phyloP scores from a whole-genome alignment of 2,888 invertebrate genomes.

The Hemistola chrysoprasaria region DNA sequence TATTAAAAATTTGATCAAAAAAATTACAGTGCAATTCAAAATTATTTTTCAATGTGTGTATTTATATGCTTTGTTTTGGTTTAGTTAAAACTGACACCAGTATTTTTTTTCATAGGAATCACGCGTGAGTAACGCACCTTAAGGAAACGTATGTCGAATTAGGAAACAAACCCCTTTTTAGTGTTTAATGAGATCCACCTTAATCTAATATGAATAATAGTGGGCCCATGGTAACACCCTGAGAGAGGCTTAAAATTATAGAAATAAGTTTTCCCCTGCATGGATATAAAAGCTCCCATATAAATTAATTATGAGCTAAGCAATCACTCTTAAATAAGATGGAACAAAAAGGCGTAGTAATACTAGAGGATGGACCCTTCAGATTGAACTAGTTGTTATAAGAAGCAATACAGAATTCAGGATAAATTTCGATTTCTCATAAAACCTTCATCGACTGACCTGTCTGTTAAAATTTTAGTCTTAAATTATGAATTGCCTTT shows the following conservation, averaged over 20 bases:
- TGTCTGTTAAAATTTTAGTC: too few relatives aligned
- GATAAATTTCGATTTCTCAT: too few relatives aligned
- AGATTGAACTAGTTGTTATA: too few relatives aligned
- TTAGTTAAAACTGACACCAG: conserved; percentile 59
- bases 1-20: too few relatives aligned
- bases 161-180: conserved; percentile 61
- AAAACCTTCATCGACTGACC: too few relatives aligned
- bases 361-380: too few relatives aligned
- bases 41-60: conserved; percentile 5
- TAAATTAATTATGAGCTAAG: conserved; percentile 30
- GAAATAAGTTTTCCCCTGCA: conserved; percentile 56
- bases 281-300: conserved; percentile 38
- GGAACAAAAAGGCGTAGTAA: too few relatives aligned
- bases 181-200: conserved; percentile 47
- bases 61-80: conserved; percentile 32
- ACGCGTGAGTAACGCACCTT: conserved; percentile 75
- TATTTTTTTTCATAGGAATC: conserved; percentile 80
- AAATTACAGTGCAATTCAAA: too few relatives aligned
- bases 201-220: conserved; percentile 38
- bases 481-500: too few relatives aligned
- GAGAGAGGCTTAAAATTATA: conserved; percentile 25
- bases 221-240: conserved; percentile 33
- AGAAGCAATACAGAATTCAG: too few relatives aligned
- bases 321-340: conserved; percentile 20
- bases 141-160: conserved; percentile 61